Evolutionary conservation across 2,888 invertebrate genomes (phyloP).

Genomic region (Mycogona germanica): DNA sequence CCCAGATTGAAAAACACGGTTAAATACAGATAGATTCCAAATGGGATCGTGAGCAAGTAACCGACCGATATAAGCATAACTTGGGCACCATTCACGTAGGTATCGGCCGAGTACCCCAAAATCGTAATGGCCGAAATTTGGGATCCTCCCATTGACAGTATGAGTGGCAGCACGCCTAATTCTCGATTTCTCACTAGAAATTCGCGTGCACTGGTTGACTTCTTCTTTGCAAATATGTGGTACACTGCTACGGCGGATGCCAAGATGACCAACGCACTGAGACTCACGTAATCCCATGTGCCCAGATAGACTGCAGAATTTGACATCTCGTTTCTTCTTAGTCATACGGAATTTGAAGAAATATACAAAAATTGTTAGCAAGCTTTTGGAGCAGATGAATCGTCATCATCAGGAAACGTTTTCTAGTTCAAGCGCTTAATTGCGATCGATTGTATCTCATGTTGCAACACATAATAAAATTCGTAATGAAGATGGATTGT

Average conservation of each 20-base stretch:
- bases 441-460: no score
- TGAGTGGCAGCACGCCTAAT: constrained; percentile 5
- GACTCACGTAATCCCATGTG: constrained; percentile 3
- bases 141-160: constrained; percentile 6
- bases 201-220: neutral
- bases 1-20: constrained; percentile 3
- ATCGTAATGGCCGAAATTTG: constrained; percentile 5
- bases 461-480: no score
- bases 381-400: no score
- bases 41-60: neutral
- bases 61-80: neutral
- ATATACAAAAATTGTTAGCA: no score
- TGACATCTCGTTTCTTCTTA: no score
- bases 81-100: neutral
- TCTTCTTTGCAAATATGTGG: neutral
- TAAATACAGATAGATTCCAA: constrained; percentile 1
- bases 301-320: no score
- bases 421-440: no score
- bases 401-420: no score
- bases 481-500: no score
- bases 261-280: constrained; percentile 1
- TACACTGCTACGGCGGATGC: constrained; percentile 6
- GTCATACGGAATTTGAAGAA: no score
- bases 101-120: constrained; percentile 2
- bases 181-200: constrained; percentile 3